Evolutionary conservation across 2,797 vertebrate species (phyloP).

Genomic region (Neoniphon sammara): DNA sequence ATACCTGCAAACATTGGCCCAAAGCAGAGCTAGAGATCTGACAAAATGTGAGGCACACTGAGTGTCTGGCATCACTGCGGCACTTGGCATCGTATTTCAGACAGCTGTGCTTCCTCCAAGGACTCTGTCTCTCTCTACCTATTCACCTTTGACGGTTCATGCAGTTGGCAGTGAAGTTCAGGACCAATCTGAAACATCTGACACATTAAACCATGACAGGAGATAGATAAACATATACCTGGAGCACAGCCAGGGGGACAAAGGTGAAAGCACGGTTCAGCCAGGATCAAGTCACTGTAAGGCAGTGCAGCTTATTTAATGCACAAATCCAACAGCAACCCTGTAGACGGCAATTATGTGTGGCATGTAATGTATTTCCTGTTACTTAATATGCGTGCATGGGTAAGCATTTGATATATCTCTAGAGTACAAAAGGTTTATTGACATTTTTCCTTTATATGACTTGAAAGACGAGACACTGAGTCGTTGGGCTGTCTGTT

Average conservation of each 20-base stretch:
- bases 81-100: constrained; percentile 71
- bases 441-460: not conserved
- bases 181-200: constrained; percentile 59
- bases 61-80: constrained; percentile 71
- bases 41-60: constrained; percentile 62
- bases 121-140: constrained; percentile 62
- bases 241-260: constrained; percentile 60
- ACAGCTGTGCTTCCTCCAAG: constrained; percentile 78
- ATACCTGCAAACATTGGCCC: constrained; percentile 64
- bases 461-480: constrained; percentile 2
- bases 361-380: constrained; percentile 8
- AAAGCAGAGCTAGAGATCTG: constrained; percentile 65
- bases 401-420: not conserved
- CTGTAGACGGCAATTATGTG: not conserved
- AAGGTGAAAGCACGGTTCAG: constrained; percentile 65
- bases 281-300: constrained; percentile 31
- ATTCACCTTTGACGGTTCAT: constrained; percentile 64
- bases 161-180: constrained; percentile 32
- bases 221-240: constrained; percentile 68
- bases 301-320: constrained; percentile 46
- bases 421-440: not conserved
- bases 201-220: constrained; percentile 66
- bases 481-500: constrained; percentile 3
- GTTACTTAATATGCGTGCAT: constrained; percentile 2
- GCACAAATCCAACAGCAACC: not conserved